phyloP scores from a whole-genome alignment of 2,888 invertebrate genomes.

The Tiliacea citrago region DNA sequence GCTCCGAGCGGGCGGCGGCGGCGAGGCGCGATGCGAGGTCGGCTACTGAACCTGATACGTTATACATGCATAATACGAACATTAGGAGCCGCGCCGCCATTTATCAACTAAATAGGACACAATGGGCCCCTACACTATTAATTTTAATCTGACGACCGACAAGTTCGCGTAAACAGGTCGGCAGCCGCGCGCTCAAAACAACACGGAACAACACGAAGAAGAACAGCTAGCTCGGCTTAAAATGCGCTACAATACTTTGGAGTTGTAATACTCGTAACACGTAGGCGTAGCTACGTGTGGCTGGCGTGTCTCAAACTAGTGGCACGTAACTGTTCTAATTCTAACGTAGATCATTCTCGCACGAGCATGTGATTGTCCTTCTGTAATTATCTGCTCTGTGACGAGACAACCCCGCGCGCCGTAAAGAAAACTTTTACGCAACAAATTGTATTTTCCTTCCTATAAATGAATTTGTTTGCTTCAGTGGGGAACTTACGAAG shows the following conservation, averaged over 20 bases:
- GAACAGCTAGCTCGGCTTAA: neutral
- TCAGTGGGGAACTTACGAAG: conserved; percentile 20
- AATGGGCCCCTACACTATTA: conserved; percentile 64
- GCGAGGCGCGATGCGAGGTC: conserved; percentile 8
- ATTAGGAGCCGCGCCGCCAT: conserved; percentile 55
- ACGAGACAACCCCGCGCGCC: neutral
- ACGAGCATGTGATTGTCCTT: neutral
- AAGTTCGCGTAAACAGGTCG: conserved; percentile 55
- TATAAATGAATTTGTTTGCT: conserved; percentile 31
- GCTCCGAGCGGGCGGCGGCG: conserved; percentile 2
- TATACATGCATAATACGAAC: conserved; percentile 60
- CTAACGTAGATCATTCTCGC: neutral
- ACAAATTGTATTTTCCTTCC: conserved; percentile 23
- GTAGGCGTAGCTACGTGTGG: neutral
- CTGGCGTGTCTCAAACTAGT: neutral
- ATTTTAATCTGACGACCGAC: conserved; percentile 62
- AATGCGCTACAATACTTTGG: neutral
- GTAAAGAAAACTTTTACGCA: conserved; percentile 19
- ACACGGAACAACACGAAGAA: neutral
- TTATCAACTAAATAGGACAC: conserved; percentile 68
- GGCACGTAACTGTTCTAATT: neutral
- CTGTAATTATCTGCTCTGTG: neutral
- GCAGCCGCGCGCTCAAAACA: neutral
- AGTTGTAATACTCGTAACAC: neutral
- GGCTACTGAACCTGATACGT: conserved; percentile 54